A percentile compares a stretch with the other conserved stretches of the same genome.
These are phyloP conservation scores for Melangyna quadrimaculata DNA, from an alignment of 2,888 invertebrate genomes.

Conservation along the genomic window DNA sequence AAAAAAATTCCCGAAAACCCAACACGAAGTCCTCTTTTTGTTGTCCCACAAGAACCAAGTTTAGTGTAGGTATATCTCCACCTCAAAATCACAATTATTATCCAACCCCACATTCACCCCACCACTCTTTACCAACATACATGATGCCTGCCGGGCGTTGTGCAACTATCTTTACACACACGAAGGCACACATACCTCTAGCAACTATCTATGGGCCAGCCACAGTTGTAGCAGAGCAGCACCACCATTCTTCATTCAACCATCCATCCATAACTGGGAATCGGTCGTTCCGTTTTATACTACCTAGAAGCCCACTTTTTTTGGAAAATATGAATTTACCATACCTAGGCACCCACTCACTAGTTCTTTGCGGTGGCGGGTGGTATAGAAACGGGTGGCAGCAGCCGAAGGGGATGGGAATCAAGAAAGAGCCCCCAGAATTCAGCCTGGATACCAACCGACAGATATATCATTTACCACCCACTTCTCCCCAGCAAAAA, in stretches of 20 bases:
- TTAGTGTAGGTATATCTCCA: not conserved
- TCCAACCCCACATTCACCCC: constrained; percentile 3
- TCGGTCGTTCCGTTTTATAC: constrained; percentile 33
- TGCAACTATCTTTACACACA: constrained; percentile 66
- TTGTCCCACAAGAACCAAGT: not conserved
- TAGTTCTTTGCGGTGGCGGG: constrained; percentile 10
- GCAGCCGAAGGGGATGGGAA: constrained; percentile 12
- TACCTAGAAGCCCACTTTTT: constrained; percentile 59
- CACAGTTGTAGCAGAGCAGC: constrained; percentile 63
- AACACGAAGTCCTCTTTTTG: constrained; percentile 4
- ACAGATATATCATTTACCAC: constrained; percentile 69
- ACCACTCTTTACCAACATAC: not conserved
- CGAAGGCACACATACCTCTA: constrained; percentile 68
- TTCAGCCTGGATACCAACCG: constrained; percentile 71
- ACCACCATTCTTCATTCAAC: constrained; percentile 57
- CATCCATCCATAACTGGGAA: constrained; percentile 65
- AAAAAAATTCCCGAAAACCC: constrained; percentile 23
- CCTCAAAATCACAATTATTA: constrained; percentile 1
- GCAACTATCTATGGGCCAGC: constrained; percentile 69
- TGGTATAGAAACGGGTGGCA: not conserved
- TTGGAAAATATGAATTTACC: constrained; percentile 42
- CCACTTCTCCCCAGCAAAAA: constrained; percentile 9
- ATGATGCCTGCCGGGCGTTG: constrained; percentile 18
- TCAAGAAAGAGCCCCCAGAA: constrained; percentile 65
- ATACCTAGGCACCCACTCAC: not conserved